Base-by-base conservation (phyloP, 2,888 invertebrate genomes). In the Heliconius ismenius region DNA sequence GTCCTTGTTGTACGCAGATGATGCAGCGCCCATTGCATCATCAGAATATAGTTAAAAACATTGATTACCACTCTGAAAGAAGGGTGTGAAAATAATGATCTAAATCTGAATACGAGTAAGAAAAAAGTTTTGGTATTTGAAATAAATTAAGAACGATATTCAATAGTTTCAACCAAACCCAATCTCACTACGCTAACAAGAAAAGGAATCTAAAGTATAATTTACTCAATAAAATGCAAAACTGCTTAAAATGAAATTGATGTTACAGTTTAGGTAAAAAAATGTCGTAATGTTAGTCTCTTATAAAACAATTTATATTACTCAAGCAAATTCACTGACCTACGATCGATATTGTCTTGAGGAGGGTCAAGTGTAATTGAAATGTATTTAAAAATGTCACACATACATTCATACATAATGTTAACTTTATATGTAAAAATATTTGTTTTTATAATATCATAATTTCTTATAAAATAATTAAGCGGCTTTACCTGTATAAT, bases 261-360 rank as follows among this genome's bases (percentile, higher is more conserved):
- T 58, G 18, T 28, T 60, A 10, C 28, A 26, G 2, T 49, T 39
- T 67, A 36, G 13, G 49, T 54, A 54, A 26, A 49, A 68, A 49
- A 26, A 49, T 39, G 0, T 49, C 62, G 7, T 49, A 60, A 74
- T 68, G 43, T 11, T 26, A 49, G 58, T 21, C 24, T 49, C n/a
- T 75, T 63, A 70, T 70, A 75, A 75, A 49, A 49, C 69, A 70
- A 70, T 75, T 75, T 62, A 26, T 63, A 49, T 62, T 62, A 70
- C 62, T 68, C 32, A 62, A 49, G 26, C 49, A 21, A 54, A 24
- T 74, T 77, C 74, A 77, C 77, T 74, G 77, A 77, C 76, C 76
- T 77, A 68, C 68, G 75, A 49, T 75, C 73, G 7, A 24, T 36
- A 26, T 60, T 4, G 68, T 7, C 68, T 68, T 74, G 76, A 62